These are phyloP conservation scores for Eilema griseolum DNA, from an alignment of 2,888 invertebrate genomes.

Conservation along the genomic window DNA sequence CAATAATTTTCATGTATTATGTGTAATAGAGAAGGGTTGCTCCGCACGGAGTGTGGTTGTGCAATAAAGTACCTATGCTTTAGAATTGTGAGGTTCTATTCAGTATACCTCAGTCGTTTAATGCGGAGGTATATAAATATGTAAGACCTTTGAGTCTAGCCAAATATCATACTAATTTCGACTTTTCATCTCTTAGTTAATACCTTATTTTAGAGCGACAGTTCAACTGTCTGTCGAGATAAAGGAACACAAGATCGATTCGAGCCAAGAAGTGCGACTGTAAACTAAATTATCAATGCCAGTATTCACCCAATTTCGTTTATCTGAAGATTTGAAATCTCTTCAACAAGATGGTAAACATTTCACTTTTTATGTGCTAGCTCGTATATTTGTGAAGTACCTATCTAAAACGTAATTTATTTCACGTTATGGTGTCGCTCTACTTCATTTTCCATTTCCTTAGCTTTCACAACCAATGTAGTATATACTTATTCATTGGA, in stretches of 20 bases:
- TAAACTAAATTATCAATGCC: neutral
- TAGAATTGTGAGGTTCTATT: too few relatives aligned
- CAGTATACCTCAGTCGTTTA: neutral
- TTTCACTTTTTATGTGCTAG: neutral
- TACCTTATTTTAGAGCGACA: too few relatives aligned
- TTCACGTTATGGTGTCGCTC: neutral
- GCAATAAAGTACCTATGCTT: neutral
- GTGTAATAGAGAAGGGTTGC: neutral
- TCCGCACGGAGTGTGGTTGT: neutral
- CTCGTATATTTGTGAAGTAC: constrained; percentile 2
- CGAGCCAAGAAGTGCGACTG: neutral
- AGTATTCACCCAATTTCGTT: constrained; percentile 32
- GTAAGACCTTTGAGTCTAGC: neutral
- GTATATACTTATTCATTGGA: neutral
- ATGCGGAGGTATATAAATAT: neutral
- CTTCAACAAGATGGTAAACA: neutral
- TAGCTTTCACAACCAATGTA: neutral
- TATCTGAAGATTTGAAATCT: constrained; percentile 14
- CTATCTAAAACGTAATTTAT: constrained; percentile 1
- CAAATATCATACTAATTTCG: neutral
- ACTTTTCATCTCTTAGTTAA: neutral
- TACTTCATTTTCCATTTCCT: neutral
- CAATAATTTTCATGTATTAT: neutral
- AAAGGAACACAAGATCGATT: neutral
- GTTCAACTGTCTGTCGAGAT: neutral